These are phyloP conservation scores for Heliocidaris erythrogramma DNA, from an alignment of 35 echinoderm and acorn worm genomes.

Conservation along the genomic window DNA sequence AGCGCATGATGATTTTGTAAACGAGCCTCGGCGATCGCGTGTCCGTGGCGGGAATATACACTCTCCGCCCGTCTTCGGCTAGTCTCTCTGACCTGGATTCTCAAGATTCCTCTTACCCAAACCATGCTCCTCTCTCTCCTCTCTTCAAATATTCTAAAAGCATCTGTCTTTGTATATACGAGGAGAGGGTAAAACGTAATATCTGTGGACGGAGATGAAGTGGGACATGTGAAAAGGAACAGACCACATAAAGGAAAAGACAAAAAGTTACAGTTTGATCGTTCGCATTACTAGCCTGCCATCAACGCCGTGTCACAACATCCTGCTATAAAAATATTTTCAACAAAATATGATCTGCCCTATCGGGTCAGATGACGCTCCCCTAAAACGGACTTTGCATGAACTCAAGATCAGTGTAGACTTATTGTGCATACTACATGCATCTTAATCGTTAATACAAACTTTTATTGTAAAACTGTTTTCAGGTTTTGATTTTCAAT, in stretches of 20 bases:
- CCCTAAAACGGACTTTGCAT: not conserved
- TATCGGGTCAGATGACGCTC: not conserved
- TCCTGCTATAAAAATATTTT: not conserved
- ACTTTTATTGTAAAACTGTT: not conserved
- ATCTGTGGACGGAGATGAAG: not conserved
- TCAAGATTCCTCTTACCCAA: not conserved
- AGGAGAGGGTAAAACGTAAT: not conserved
- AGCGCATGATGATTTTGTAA: not conserved
- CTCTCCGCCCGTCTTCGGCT: not conserved
- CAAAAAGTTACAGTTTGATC: not conserved
- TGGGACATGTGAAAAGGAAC: not conserved
- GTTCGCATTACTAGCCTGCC: not conserved
- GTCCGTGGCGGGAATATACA: not conserved
- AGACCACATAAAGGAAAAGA: not conserved
- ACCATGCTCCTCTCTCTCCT: not conserved
- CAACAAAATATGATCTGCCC: not conserved
- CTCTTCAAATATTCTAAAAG: not conserved
- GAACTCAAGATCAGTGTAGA: not conserved
- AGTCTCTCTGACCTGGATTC: slow-evolving; percentile 6
- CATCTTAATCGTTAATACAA: not conserved
- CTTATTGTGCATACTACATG: not conserved
- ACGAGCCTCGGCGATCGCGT: not conserved
- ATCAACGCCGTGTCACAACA: not conserved
- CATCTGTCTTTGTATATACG: not conserved
- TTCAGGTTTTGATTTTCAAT: too few relatives aligned